phyloP scores from a whole-genome alignment of 1,140 invertebrate species.

The Euglossa dilemma region DNA sequence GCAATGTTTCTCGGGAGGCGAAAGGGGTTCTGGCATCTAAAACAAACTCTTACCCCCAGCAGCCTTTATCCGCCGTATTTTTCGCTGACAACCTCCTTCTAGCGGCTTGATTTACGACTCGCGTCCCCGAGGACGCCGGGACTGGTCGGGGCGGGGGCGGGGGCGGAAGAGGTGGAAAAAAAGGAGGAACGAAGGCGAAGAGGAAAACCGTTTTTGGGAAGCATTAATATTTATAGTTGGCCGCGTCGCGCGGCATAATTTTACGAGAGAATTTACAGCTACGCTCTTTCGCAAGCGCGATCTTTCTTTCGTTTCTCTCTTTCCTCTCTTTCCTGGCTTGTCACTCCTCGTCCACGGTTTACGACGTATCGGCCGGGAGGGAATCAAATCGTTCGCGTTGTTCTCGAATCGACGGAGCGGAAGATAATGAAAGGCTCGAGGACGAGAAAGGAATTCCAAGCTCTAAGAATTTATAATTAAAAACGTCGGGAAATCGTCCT shows the following conservation, averaged over 20 bases:
- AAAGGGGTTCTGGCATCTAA: constrained; percentile 70
- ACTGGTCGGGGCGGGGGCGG: constrained; percentile 1
- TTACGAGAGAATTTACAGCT: constrained; percentile 71
- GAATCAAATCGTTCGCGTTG: background rate
- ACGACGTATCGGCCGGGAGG: constrained; percentile 51
- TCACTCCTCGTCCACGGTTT: constrained; percentile 29
- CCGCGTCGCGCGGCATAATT: constrained; percentile 62
- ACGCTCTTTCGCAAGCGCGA: constrained; percentile 42
- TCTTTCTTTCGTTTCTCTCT: constrained; percentile 13
- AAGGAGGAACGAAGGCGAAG: constrained; percentile 51
- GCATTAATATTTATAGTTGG: constrained; percentile 75
- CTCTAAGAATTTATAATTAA: too few species aligned
- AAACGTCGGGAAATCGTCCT: too few species aligned
- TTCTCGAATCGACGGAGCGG: too few species aligned
- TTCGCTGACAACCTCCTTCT: constrained; percentile 74
- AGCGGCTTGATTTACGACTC: constrained; percentile 69
- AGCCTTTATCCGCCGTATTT: constrained; percentile 72
- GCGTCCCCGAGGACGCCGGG: constrained; percentile 34
- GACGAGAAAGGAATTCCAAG: too few species aligned
- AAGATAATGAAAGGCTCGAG: too few species aligned
- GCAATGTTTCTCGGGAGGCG: constrained; percentile 61
- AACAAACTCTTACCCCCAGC: constrained; percentile 71
- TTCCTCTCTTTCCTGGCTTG: background rate
- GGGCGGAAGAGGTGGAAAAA: background rate
- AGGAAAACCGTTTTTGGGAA: constrained; percentile 71